These are phyloP conservation scores for Temnothorax nylanderi DNA, from an alignment of 1,140 invertebrate genomes.

Conservation along the genomic window DNA sequence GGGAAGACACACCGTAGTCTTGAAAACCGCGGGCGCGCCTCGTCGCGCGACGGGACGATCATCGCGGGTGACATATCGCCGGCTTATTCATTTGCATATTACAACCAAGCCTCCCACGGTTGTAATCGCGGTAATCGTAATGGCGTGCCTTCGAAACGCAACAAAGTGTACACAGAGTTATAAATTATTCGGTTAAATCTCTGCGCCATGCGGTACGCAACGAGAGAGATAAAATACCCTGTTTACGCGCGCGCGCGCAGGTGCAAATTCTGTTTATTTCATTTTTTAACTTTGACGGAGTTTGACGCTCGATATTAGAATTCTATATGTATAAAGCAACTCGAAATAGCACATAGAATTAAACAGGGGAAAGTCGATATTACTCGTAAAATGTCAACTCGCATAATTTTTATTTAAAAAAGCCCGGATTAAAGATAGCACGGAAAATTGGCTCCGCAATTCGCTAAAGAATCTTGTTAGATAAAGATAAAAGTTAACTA, in stretches of 20 bases:
- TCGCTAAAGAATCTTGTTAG: neutral
- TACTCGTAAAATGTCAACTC: neutral
- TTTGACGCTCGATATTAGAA: neutral
- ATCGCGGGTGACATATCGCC: conserved; percentile 48
- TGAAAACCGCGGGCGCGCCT: conserved; percentile 37
- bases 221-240: neutral
- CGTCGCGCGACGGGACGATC: conserved; percentile 39
- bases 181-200: conserved; percentile 40
- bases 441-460: neutral
- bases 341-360: neutral
- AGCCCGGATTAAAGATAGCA: neutral
- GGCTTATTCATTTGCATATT: conserved; percentile 59
- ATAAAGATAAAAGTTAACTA: neutral
- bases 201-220: neutral
- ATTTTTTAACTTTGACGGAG: neutral
- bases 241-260: neutral
- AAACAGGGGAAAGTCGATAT: neutral
- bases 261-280: neutral
- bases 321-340: neutral
- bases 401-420: neutral
- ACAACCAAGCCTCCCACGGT: conserved; percentile 48
- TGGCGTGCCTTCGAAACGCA: conserved; percentile 34
- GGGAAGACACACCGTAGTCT: conserved; percentile 26
- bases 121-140: conserved; percentile 47
- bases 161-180: conserved; percentile 36